phyloP scores from a whole-genome alignment of 2,888 invertebrate species.

The Pinctada fucata region DNA sequence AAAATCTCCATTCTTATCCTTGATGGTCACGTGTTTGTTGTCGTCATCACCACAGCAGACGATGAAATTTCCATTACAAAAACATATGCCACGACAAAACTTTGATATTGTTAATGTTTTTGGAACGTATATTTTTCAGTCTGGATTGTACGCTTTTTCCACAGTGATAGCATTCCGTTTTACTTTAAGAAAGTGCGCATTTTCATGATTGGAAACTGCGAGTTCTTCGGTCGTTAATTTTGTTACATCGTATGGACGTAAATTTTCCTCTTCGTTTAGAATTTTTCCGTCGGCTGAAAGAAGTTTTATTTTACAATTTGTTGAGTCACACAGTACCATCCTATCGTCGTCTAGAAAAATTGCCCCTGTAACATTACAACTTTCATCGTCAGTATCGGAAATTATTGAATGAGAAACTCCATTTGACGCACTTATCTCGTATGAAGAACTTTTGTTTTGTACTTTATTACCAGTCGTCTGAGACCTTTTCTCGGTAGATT shows the following conservation, averaged over 20 bases:
- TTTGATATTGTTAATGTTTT: slow-evolving; percentile 10
- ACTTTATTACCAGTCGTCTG: not conserved
- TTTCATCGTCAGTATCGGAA: slow-evolving; percentile 24
- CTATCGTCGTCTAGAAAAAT: slow-evolving; percentile 30
- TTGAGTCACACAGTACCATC: slow-evolving; percentile 16
- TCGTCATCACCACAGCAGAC: slow-evolving; percentile 29
- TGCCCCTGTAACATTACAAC: slow-evolving; percentile 19
- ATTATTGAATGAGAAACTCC: slow-evolving; percentile 2
- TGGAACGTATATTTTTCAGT: slow-evolving; percentile 33
- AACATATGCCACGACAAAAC: slow-evolving; percentile 21
- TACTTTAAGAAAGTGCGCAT: slow-evolving; percentile 13
- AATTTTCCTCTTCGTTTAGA: slow-evolving; percentile 14
- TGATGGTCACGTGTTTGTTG: slow-evolving; percentile 27
- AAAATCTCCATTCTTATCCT: slow-evolving; percentile 12
- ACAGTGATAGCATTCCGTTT: slow-evolving; percentile 13
- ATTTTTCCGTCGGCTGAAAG: slow-evolving; percentile 21
- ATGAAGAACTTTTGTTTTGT: not conserved
- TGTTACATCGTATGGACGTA: slow-evolving; percentile 24
- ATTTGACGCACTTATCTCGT: slow-evolving; percentile 6
- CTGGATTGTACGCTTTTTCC: slow-evolving; percentile 23
- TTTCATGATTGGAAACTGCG: slow-evolving; percentile 15
- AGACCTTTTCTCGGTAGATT: not conserved
- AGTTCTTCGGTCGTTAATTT: slow-evolving; percentile 11
- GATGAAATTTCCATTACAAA: slow-evolving; percentile 17
- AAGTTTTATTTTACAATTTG: slow-evolving; percentile 28